Evolutionary conservation across 2,113 vertebrate genomes (phyloP), one percentile per base, ranked within the genome.

Genomic region (Ceuthmochares aereus): DNA sequence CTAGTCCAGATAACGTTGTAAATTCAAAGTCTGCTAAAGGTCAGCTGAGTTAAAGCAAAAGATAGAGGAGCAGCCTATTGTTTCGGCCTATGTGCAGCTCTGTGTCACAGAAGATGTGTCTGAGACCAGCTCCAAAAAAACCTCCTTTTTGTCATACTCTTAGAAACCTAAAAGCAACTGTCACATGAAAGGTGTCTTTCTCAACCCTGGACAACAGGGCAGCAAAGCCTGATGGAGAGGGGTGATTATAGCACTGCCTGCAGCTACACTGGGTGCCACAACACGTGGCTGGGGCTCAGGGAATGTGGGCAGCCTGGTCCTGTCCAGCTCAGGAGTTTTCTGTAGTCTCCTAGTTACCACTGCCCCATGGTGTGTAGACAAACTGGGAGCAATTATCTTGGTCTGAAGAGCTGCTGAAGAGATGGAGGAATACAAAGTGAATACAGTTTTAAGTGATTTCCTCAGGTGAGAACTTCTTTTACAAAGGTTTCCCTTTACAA

Each of bases 281-380:
- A 2, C 16, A 16, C 8, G 22, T 16, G 30, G 30, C 42, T 19
- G 32, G 27, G 9, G 17, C 15, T 70, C 37, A 40, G 7, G 29
- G 25, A 30, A 2, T 26, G 30, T 25, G 36, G 6, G 27, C 36
- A 87, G n/a, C 10, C 43, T 34, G 17, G 30, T 49, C 37, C 82
- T 79, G 47, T 52, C 23, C 29, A 21, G 9, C 1, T 0, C 4
- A 0, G 13, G 27, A 7, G 15, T 12, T 27, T 79, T 79, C 58
- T 49, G 12, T 27, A 47, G 17, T 22, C 34, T 56, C 36, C 22
- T 36, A 30, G 6, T 6, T 45, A 9, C 51, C 37, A 14, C 67
- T 47, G 7, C 30, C 27, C 22, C 25, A 6, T 34, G 13, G 47
- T 17, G 25, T 55, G 32, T 17, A 37, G 36, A 22, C 72, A 55